Base-by-base conservation (phyloP, 2,113 vertebrate species). In the Henicopernis longicauda region DNA sequence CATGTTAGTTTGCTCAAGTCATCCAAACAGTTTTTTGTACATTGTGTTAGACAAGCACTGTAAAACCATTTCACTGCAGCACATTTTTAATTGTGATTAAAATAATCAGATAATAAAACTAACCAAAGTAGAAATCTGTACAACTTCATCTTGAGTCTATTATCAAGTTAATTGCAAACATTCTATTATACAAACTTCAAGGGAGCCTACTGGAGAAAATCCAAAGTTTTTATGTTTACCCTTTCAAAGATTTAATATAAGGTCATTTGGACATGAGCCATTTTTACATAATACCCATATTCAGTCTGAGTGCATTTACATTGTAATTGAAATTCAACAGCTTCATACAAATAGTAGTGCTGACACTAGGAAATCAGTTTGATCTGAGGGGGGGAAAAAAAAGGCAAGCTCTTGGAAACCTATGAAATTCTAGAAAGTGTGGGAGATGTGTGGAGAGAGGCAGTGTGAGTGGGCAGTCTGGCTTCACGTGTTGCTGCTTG, bases 301-400 rank as follows among this genome's bases (percentile, higher is more conserved):
- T 96, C 89, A 95, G 44, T 52, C 80, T 40, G 72, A 61, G 40
- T 54, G 65, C 86, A 44, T 96, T 97, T 91, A 90, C 71, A n/a
- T 89, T 10, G 40, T 79, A 96, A 89, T 97, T 96, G 96, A 91
- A 94, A 96, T 94, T 90, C 95, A 93, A 1, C 57, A 3, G 67
- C 76, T 93, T 84, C 26, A 5, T 88, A 26, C 4, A 11, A 87
- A 85, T 87, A 71, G 79, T 91, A 91, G 70, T 82, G 94, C 91
- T 96, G 96, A 94, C 91, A 70, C 32, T 44, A 73, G 71, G 91
- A 94, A 96, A 96, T 88, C n/a, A 32, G 74, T 86, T 86, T 83
- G 77, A 88, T 89, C 49, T 62, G 81, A 18, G 40, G 29, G 3
- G 13, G 42, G 3, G 2, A 3, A 16, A 38, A 6, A 22, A 63